A percentile compares a stretch with the other conserved stretches of the same genome.
Conservation (phyloP, 2,797 vertebrate genomes). For the Jordanella pulchra region DNA sequence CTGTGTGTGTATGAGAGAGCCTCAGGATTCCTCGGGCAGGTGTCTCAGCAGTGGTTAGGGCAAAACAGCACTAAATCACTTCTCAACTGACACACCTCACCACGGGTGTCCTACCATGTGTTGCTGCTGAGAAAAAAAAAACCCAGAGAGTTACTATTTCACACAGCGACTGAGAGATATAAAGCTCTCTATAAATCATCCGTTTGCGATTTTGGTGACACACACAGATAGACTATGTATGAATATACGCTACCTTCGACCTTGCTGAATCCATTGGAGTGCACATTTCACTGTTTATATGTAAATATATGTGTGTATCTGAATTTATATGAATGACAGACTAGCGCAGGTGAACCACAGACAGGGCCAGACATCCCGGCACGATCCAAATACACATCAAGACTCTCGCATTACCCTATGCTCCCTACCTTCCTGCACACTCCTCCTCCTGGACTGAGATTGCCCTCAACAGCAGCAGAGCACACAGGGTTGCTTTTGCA, state of each 20-base stretch:
- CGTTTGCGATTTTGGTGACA: slow-evolving; percentile 58
- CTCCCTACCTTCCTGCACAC: slow-evolving; percentile 23
- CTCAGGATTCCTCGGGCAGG: slow-evolving; percentile 78
- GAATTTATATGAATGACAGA: slow-evolving; percentile 59
- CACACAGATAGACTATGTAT: slow-evolving; percentile 17
- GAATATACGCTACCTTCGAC: slow-evolving; percentile 11
- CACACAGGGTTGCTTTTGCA: slow-evolving; percentile 17
- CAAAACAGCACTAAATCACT: slow-evolving; percentile 79
- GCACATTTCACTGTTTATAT: slow-evolving; percentile 1
- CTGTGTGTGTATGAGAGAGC: slow-evolving; percentile 17
- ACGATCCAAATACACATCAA: slow-evolving; percentile 73
- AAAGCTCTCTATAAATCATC: slow-evolving; percentile 70
- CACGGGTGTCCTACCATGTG: slow-evolving; percentile 80
- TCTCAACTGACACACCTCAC: slow-evolving; percentile 77
- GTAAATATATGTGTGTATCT: slow-evolving; percentile 17
- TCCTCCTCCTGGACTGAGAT: slow-evolving; percentile 32
- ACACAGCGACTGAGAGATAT: slow-evolving; percentile 35
- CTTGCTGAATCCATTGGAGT: not conserved
- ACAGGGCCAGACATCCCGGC: slow-evolving; percentile 79
- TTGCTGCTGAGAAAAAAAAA: slow-evolving; percentile 67
- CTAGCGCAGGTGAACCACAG: slow-evolving; percentile 76
- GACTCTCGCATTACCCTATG: slow-evolving; percentile 78
- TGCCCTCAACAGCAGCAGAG: slow-evolving; percentile 35
- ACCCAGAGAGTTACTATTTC: slow-evolving; percentile 59
- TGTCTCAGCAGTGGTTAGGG: slow-evolving; percentile 76